Evolutionary conservation across 2,113 vertebrate genomes (phyloP).

Genomic region (Chlorodrepanis virens): DNA sequence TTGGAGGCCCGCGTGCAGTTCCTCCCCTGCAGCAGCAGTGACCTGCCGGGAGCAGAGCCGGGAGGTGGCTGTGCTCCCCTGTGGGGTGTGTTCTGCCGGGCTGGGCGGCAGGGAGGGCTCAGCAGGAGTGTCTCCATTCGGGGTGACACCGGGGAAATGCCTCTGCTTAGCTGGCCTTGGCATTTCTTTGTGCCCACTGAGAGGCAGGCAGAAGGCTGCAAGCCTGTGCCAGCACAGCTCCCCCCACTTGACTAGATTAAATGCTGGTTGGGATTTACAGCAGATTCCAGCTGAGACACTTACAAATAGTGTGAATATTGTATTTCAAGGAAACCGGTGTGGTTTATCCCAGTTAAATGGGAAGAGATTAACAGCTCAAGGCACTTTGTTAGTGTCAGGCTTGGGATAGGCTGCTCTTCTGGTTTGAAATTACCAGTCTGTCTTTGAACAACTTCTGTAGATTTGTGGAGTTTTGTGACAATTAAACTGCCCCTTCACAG

Average conservation of each 20-base stretch:
- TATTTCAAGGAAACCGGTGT: slow-evolving; percentile 46
- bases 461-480: neutral
- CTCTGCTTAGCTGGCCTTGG: neutral
- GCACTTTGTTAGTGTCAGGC: neutral
- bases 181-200: accelerated
- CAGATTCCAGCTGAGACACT: slow-evolving; percentile 26
- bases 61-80: neutral
- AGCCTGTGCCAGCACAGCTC: neutral
- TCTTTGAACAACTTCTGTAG: neutral
- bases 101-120: neutral
- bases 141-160: neutral
- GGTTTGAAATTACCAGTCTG: neutral
- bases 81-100: accelerated
- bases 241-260: neutral
- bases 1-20: neutral
- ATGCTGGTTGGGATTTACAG: slow-evolving; percentile 36
- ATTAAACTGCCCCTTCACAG: neutral
- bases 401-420: neutral
- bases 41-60: neutral
- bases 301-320: slow-evolving; percentile 60
- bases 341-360: slow-evolving; percentile 49
- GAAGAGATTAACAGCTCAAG: slow-evolving; percentile 59
- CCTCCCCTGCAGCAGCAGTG: neutral
- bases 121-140: accelerated
- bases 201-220: neutral